These are phyloP conservation scores for Euphonia xanthogaster DNA, from an alignment of 2,797 vertebrate genomes.

Conservation along the genomic window DNA sequence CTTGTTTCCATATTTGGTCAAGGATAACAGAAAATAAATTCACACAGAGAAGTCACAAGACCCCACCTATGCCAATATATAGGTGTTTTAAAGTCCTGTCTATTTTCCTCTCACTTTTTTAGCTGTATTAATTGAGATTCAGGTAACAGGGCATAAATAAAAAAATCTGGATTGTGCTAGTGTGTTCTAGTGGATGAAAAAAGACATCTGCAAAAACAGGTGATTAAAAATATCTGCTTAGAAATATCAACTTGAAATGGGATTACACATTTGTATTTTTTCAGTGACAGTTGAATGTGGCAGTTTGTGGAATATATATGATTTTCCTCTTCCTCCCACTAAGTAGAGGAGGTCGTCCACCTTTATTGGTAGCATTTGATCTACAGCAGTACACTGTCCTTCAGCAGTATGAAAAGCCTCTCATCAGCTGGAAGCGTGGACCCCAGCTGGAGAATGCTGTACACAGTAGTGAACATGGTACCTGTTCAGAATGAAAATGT, in stretches of 20 bases:
- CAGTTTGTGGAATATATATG: neutral
- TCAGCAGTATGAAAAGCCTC: constrained; percentile 33
- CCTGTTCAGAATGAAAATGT: constrained; percentile 25
- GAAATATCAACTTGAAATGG: neutral
- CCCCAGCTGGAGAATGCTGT: constrained; percentile 15
- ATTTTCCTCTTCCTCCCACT: constrained; percentile 13
- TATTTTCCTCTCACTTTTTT: neutral
- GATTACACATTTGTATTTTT: neutral
- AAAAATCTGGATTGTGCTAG: neutral
- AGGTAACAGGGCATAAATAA: neutral
- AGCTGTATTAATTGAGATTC: neutral
- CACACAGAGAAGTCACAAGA: neutral
- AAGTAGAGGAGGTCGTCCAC: neutral
- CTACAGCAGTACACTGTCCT: constrained; percentile 41
- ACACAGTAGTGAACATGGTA: neutral
- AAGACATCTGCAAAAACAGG: neutral
- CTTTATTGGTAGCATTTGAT: constrained; percentile 35
- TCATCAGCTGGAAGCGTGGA: neutral
- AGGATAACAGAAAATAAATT: neutral
- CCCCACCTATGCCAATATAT: neutral
- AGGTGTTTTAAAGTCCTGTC: neutral
- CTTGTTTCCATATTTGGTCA: neutral
- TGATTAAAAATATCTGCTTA: neutral
- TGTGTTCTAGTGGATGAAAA: neutral
- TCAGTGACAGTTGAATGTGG: neutral